Conservation (phyloP, 2,888 invertebrate genomes). For the Galerucella nymphaeae region DNA sequence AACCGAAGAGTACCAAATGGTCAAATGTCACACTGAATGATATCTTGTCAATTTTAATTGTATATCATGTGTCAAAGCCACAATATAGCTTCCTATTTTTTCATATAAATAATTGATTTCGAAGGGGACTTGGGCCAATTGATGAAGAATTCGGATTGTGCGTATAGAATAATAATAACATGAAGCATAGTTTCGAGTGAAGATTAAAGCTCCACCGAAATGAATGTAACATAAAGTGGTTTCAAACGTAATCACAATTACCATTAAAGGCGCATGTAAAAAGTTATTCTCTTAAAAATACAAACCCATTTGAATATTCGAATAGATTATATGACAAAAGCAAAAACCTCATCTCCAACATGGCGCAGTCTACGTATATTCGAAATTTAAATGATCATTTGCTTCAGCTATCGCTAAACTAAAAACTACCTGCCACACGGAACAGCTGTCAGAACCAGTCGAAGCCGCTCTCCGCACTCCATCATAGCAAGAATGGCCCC, state of each 20-base stretch:
- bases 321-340: slow-evolving; percentile 36
- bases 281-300: background rate
- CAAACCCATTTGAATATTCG: slow-evolving; percentile 11
- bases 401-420: slow-evolving; percentile 41
- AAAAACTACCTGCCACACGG: slow-evolving; percentile 47
- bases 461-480: slow-evolving; percentile 41
- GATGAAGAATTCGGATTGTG: slow-evolving; percentile 8
- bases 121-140: background rate
- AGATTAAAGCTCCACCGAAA: background rate
- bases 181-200: background rate
- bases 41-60: slow-evolving; percentile 51
- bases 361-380: slow-evolving; percentile 27
- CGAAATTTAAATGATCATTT: slow-evolving; percentile 41
- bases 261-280: too few relatives aligned
- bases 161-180: background rate
- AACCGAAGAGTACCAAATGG: slow-evolving; percentile 51
- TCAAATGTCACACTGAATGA: slow-evolving; percentile 50
- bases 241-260: too few relatives aligned
- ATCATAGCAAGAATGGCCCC: slow-evolving; percentile 40
- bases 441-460: slow-evolving; percentile 42
- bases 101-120: slow-evolving; percentile 27
- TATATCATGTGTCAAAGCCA: slow-evolving; percentile 41
- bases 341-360: slow-evolving; percentile 35
- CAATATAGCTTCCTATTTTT: slow-evolving; percentile 22
- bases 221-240: background rate